Evolutionary conservation across 2,113 vertebrate genomes (phyloP).

Genomic region (Phyllostomus hastatus): DNA sequence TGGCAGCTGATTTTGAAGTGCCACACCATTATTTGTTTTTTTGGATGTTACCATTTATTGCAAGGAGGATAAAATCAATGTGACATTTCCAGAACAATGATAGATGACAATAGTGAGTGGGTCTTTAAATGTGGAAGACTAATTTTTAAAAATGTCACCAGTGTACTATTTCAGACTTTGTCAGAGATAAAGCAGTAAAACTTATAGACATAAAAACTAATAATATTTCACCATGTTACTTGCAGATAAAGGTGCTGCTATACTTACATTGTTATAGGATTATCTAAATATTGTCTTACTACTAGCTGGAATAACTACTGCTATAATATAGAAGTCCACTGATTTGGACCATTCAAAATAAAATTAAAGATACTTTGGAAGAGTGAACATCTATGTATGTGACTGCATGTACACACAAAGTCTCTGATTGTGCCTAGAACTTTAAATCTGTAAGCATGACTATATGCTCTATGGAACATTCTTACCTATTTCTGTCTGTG

Average conservation of each 20-base stretch:
- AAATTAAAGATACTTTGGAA: background rate
- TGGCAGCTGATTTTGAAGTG: slow-evolving; percentile 83
- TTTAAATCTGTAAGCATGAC: background rate
- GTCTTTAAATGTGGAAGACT: slow-evolving; percentile 80
- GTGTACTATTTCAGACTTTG: slow-evolving; percentile 81
- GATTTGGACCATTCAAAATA: slow-evolving; percentile 32
- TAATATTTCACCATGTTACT: slow-evolving; percentile 75
- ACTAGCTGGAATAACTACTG: slow-evolving; percentile 21
- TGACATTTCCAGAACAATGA: slow-evolving; percentile 85
- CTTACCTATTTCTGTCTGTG: background rate
- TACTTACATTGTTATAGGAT: slow-evolving; percentile 50
- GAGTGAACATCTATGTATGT: background rate
- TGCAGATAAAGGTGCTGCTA: slow-evolving; percentile 68
- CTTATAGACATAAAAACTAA: slow-evolving; percentile 79
- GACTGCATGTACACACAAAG: background rate
- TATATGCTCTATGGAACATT: background rate
- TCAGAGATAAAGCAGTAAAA: slow-evolving; percentile 84
- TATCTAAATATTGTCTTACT: slow-evolving; percentile 47
- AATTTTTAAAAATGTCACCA: slow-evolving; percentile 85
- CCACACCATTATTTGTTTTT: slow-evolving; percentile 79
- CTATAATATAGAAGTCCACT: slow-evolving; percentile 27
- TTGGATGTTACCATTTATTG: slow-evolving; percentile 83
- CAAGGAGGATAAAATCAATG: slow-evolving; percentile 86
- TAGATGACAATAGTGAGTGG: slow-evolving; percentile 81
- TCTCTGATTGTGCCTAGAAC: background rate